Base-by-base conservation (phyloP, 2,888 invertebrate genomes). In the Mythimna loreyi region DNA sequence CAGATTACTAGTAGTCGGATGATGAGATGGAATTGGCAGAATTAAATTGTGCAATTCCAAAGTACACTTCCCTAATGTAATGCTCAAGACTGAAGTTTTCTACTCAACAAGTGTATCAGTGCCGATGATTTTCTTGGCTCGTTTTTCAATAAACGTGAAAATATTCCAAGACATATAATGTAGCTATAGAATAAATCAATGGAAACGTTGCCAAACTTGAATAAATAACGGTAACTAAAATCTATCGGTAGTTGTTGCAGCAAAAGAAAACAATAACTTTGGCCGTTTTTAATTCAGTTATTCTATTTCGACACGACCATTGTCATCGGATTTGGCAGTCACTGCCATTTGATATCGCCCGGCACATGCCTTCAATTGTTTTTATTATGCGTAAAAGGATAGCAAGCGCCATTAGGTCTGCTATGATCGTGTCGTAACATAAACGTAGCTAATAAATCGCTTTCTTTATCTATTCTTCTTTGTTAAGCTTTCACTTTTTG, bases 301-400 rank as follows among this genome's bases (percentile, higher is more conserved):
- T 86, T 87, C 82, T 85, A 85, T 87, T 40, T 85, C 81, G 73
- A 75, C 76, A 69, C 63, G 58, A 67, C 86, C 75, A 87, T 90
- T 89, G 88, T 87, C 77, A 78, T 83, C 88, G 83, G 85, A 89
- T 92, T 92, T 91, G 91, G 91, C 81, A 78, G 72, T 80, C 72
- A 82, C 74, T 73, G 85, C 75, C 83, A 74, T 83, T 86, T 83
- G 76, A 83, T 86, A 85, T 84, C 82, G 78, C 72, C 67, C 77
- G 75, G 77, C 78, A 82, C 85, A 83, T 86, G 84, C 77, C 80
- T 82, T 79, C 84, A 75, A 87, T 87, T 87, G 87, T 87, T 86
- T 88, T 85, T 80, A 75, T 70, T 80, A 65, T 80, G 69, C 76
- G 69, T 83, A 84, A 84, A 86, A 84, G 86, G 86, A 78, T 80